Conservation (phyloP, 1,140 invertebrate species). For the Trichomalopsis sarcophagae region DNA sequence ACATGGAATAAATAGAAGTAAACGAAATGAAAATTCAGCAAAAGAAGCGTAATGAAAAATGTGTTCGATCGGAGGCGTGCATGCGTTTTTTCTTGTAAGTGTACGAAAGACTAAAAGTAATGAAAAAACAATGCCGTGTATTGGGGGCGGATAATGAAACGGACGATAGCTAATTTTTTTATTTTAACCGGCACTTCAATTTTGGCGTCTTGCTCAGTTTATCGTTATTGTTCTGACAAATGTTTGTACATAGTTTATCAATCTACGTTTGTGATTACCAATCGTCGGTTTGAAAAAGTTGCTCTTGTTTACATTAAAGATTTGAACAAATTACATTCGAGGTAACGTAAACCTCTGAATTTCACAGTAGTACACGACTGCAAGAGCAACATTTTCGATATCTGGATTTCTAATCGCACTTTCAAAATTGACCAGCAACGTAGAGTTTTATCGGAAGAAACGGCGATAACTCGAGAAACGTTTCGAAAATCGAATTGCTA, state of each 20-base stretch:
- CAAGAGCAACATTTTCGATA: neutral
- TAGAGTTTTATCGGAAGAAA: neutral
- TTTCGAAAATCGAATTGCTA: neutral
- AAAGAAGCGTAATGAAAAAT: conserved; percentile 40
- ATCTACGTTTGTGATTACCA: neutral
- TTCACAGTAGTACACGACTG: neutral
- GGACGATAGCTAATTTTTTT: conserved; percentile 62
- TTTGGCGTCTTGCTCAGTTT: neutral
- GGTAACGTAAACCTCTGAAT: neutral
- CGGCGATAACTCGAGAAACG: neutral
- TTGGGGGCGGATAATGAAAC: conserved; percentile 66
- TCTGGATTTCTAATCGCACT: neutral
- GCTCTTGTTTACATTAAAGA: neutral
- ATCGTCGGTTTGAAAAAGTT: neutral
- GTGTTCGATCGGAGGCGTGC: conserved; percentile 47
- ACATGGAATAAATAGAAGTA: conserved; percentile 38
- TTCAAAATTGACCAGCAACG: neutral
- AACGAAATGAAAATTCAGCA: conserved; percentile 8
- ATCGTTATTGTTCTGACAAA: neutral
- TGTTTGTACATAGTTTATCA: conserved; percentile 46
- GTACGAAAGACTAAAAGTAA: conserved; percentile 48
- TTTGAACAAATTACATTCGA: neutral
- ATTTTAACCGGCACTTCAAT: conserved; percentile 52
- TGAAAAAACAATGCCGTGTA: conserved; percentile 61
- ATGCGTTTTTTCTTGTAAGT: conserved; percentile 49